Evolutionary conservation across 2,797 vertebrate genomes (phyloP).

Genomic region (Dallia pectoralis): DNA sequence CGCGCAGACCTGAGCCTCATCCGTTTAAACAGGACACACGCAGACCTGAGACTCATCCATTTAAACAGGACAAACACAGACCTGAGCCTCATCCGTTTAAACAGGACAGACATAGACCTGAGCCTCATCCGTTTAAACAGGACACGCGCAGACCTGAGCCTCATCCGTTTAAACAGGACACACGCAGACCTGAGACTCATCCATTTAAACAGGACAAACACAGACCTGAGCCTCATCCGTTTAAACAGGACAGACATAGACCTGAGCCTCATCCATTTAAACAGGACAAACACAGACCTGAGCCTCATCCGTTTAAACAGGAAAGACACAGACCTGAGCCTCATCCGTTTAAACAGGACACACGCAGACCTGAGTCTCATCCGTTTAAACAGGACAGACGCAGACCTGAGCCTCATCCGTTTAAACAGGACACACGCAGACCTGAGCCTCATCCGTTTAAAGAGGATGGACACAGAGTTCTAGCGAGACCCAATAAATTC

Average conservation of each 20-base stretch:
- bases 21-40: slow-evolving; percentile 55
- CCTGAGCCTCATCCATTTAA: too few species aligned
- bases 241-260: slow-evolving; percentile 62
- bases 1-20: background rate
- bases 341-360: too few species aligned
- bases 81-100: background rate
- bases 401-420: too few species aligned
- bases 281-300: slow-evolving; percentile 9
- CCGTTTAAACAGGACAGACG: slow-evolving; percentile 55
- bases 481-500: slow-evolving; percentile 67
- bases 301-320: slow-evolving; percentile 23
- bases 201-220: too few species aligned
- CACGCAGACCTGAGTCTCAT: background rate
- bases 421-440: slow-evolving; percentile 13
- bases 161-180: slow-evolving; percentile 43
- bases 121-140: too few species aligned
- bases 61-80: slow-evolving; percentile 14
- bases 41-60: too few species aligned
- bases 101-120: slow-evolving; percentile 67
- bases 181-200: too few species aligned
- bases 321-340: slow-evolving; percentile 69
- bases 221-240: background rate
- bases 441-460: background rate
- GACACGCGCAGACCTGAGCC: slow-evolving; percentile 7
- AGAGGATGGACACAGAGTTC: slow-evolving; percentile 65